Conservation (phyloP, 2,797 vertebrate genomes). For the Sorex maritimensis region DNA sequence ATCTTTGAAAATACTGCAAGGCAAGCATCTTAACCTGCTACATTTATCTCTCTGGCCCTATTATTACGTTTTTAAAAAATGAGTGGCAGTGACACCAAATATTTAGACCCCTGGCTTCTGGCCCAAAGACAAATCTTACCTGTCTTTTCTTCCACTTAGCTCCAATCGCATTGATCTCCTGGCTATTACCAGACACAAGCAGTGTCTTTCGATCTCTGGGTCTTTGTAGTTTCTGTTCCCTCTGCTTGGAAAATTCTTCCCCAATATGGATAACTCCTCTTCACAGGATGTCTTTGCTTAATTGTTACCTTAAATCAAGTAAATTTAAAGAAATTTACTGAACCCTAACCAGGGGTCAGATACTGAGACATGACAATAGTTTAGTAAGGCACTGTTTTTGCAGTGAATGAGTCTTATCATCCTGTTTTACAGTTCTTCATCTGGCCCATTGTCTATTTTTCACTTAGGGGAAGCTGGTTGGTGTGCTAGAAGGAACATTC, state of each 20-base stretch:
- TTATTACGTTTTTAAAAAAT: not conserved
- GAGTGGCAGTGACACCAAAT: not conserved
- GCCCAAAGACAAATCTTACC: not conserved
- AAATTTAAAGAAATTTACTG: slow-evolving; percentile 18
- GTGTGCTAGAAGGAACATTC: not conserved
- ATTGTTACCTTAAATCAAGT: slow-evolving; percentile 39
- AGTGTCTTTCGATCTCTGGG: not conserved
- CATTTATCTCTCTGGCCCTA: too few species aligned
- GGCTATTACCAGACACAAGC: slow-evolving; percentile 21
- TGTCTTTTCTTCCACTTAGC: not conserved
- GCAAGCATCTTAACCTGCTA: too few species aligned
- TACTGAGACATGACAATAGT: not conserved
- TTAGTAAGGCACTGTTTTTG: not conserved
- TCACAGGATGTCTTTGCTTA: slow-evolving; percentile 42
- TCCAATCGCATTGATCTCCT: not conserved
- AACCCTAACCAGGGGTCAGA: not conserved
- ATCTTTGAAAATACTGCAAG: too few species aligned
- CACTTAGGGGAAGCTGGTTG: slow-evolving; percentile 5
- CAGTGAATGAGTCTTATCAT: not conserved
- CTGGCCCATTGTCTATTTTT: not conserved
- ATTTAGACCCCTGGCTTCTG: slow-evolving; percentile 10
- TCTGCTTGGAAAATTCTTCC: slow-evolving; percentile 44
- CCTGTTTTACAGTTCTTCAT: not conserved
- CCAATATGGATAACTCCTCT: not conserved
- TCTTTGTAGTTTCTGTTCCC: slow-evolving; percentile 2